Conservation (phyloP, 1,140 invertebrate species). For the Augochlora pura region DNA sequence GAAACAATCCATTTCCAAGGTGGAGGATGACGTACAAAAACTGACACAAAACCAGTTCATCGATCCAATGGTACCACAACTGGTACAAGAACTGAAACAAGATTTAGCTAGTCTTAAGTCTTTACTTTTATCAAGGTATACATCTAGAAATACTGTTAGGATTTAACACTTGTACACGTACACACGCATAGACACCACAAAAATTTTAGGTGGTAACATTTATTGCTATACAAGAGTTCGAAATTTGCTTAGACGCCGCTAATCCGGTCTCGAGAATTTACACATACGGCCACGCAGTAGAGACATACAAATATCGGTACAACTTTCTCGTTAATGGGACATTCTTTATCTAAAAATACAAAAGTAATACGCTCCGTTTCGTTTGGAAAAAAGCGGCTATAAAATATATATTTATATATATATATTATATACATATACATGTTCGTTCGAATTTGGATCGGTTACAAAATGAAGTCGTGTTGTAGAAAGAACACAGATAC, state of each 20-base stretch:
- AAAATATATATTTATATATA: conserved; percentile 34
- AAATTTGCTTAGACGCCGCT: conserved; percentile 41
- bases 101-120: conserved; percentile 89
- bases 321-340: conserved; percentile 5
- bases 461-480: neutral
- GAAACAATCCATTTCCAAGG: conserved; percentile 81
- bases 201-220: conserved; percentile 46
- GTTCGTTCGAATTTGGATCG: conserved; percentile 22
- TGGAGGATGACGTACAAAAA: conserved; percentile 82
- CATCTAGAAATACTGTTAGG: conserved; percentile 59
- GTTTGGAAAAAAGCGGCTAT: conserved; percentile 33
- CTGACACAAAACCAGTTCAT: conserved; percentile 79
- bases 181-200: neutral
- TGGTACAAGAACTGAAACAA: conserved; percentile 86
- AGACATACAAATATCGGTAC: conserved; percentile 14
- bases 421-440: no score
- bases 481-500: conserved; percentile 13
- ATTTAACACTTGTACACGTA: no score
- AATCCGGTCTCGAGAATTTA: conserved; percentile 34
- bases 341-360: conserved; percentile 25
- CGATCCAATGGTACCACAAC: conserved; percentile 80
- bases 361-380: conserved; percentile 17
- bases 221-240: conserved; percentile 51
- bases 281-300: conserved; percentile 25
- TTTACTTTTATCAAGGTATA: conserved; percentile 86